These are phyloP conservation scores for Drosophila sulfurigaster DNA, from an alignment of 1,140 invertebrate genomes.

Conservation along the genomic window DNA sequence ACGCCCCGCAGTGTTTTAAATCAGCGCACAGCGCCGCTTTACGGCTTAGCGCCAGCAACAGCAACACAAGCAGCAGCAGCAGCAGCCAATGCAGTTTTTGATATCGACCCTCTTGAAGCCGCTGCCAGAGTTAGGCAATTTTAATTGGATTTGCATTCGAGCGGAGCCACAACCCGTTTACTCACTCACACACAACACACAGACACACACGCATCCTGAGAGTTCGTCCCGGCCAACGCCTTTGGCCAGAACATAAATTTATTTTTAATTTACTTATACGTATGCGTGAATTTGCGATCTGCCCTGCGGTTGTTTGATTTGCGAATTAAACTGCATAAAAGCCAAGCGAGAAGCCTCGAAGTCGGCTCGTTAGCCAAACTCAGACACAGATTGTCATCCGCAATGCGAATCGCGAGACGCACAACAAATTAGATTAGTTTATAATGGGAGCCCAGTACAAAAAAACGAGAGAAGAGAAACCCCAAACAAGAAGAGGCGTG, in stretches of 20 bases:
- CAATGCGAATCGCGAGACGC: constrained; percentile 29
- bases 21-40: constrained; percentile 80
- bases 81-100: constrained; percentile 1
- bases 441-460: constrained; percentile 45
- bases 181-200: constrained; percentile 34
- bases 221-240: constrained; percentile 27
- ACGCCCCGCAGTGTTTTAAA: constrained; percentile 82
- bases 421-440: constrained; percentile 67
- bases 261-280: constrained; percentile 82
- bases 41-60: constrained; percentile 78
- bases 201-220: neutral
- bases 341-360: neutral
- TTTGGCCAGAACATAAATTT: constrained; percentile 73
- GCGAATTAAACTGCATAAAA: constrained; percentile 76
- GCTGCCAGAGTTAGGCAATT: constrained; percentile 59
- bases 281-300: constrained; percentile 73
- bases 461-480: neutral
- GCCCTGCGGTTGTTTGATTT: constrained; percentile 80
- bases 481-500: constrained; percentile 54
- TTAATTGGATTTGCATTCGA: constrained; percentile 82
- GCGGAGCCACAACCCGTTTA: constrained; percentile 54
- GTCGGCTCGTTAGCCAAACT: constrained; percentile 54
- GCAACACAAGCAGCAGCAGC: constrained; percentile 17
- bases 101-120: constrained; percentile 19
- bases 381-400: constrained; percentile 58